Conservation (phyloP, 2,797 vertebrate genomes). For the Spondyliosoma cantharus region DNA sequence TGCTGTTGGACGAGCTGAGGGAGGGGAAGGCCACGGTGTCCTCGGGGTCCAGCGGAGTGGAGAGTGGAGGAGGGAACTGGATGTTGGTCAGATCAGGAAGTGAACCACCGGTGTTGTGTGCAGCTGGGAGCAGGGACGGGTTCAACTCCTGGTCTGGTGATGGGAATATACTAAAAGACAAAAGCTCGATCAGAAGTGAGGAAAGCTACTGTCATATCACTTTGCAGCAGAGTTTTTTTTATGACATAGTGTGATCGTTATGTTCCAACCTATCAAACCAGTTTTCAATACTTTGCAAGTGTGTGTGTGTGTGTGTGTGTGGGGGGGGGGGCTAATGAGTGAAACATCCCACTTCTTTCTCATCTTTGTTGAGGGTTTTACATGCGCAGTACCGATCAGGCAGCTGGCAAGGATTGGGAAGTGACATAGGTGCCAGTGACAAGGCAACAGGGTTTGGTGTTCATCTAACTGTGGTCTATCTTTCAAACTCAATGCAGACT, state of each 20-base stretch:
- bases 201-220: not conserved
- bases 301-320: too few species aligned
- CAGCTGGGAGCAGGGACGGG: constrained; percentile 88
- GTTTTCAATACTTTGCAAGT: not conserved
- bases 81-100: constrained; percentile 98
- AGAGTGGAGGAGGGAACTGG: constrained; percentile 98
- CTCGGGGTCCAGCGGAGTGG: constrained; percentile 95
- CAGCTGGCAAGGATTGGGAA: too few species aligned
- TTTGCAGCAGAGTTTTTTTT: not conserved
- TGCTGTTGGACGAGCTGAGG: constrained; percentile 91
- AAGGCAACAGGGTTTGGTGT: too few species aligned
- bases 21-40: constrained; percentile 90
- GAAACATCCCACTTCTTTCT: too few species aligned
- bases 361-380: too few species aligned
- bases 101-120: constrained; percentile 96
- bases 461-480: too few species aligned
- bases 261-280: not conserved
- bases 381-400: too few species aligned
- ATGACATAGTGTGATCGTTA: too few species aligned
- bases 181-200: constrained; percentile 8
- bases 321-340: too few species aligned
- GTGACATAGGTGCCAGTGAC: too few species aligned
- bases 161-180: constrained; percentile 90
- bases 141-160: constrained; percentile 95
- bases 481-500: too few species aligned